Percentiles rank a stretch among this genome's conserved stretches.
phyloP scores from a whole-genome alignment of 2,113 vertebrate genomes.

The Lagopus muta region DNA sequence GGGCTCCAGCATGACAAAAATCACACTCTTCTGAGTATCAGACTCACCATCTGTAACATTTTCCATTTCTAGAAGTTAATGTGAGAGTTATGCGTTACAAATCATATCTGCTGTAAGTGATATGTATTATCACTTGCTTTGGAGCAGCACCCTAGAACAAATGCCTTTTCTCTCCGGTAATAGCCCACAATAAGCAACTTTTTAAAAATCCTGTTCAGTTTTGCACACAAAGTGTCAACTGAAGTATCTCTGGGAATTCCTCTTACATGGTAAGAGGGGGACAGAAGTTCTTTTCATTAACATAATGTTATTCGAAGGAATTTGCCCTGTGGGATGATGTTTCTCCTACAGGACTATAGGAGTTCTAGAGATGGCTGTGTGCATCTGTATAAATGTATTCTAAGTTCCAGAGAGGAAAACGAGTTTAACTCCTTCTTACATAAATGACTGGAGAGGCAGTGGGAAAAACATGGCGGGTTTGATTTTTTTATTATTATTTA shows the following conservation, averaged over 20 bases:
- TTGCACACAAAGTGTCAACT: not conserved
- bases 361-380: slow-evolving; percentile 9
- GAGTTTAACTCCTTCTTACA: slow-evolving; percentile 2
- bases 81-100: slow-evolving; percentile 46
- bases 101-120: not conserved
- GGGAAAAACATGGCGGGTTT: not conserved
- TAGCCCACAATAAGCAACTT: not conserved
- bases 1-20: slow-evolving; percentile 25
- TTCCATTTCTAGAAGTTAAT: slow-evolving; percentile 29
- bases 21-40: slow-evolving; percentile 34
- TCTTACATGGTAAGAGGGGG: not conserved
- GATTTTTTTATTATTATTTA: not conserved
- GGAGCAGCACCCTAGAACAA: slow-evolving; percentile 6
- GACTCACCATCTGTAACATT: slow-evolving; percentile 59
- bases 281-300: not conserved
- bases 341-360: not conserved
- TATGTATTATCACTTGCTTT: slow-evolving; percentile 11
- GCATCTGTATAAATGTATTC: not conserved
- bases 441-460: not conserved
- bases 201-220: not conserved
- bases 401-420: slow-evolving; percentile 17
- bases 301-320: slow-evolving; percentile 28
- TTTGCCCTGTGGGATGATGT: slow-evolving; percentile 37
- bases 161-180: not conserved
- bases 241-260: not conserved